These are phyloP conservation scores for Onychomys arenicola DNA, from an alignment of 2,797 vertebrate species.

Conservation along the genomic window DNA sequence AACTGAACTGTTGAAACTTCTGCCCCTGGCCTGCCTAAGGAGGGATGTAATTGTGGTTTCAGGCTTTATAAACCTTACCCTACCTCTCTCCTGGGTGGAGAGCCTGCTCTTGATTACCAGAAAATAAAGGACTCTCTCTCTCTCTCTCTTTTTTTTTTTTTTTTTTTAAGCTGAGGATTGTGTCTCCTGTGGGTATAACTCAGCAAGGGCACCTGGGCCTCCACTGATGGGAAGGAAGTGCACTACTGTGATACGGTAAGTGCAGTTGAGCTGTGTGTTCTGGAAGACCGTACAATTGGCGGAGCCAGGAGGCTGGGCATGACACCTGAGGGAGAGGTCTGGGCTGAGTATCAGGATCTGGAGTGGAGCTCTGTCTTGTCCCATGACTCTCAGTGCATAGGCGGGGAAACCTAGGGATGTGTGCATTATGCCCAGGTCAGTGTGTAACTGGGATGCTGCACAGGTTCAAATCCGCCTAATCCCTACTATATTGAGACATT, in stretches of 20 bases:
- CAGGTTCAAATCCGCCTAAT: background rate
- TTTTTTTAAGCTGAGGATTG: no score
- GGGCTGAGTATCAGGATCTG: background rate
- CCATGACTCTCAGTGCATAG: no score
- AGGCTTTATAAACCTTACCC: background rate
- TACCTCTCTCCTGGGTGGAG: background rate
- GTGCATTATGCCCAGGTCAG: background rate
- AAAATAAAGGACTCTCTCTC: background rate
- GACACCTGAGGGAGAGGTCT: background rate
- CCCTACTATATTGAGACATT: background rate
- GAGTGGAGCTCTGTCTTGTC: background rate
- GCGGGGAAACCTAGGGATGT: background rate
- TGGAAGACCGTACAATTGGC: background rate
- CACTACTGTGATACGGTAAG: background rate
- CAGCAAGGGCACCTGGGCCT: background rate
- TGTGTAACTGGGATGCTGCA: background rate
- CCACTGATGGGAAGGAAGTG: rapidly evolving
- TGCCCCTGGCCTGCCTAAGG: background rate
- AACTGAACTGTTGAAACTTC: background rate
- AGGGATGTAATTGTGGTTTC: background rate
- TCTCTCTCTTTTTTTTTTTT: no score
- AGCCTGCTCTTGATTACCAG: background rate
- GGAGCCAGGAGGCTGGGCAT: background rate
- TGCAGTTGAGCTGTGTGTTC: background rate
- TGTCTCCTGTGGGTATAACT: background rate